Evolutionary conservation across 2,888 invertebrate species (phyloP).

Genomic region (Patella ulyssiponensis): DNA sequence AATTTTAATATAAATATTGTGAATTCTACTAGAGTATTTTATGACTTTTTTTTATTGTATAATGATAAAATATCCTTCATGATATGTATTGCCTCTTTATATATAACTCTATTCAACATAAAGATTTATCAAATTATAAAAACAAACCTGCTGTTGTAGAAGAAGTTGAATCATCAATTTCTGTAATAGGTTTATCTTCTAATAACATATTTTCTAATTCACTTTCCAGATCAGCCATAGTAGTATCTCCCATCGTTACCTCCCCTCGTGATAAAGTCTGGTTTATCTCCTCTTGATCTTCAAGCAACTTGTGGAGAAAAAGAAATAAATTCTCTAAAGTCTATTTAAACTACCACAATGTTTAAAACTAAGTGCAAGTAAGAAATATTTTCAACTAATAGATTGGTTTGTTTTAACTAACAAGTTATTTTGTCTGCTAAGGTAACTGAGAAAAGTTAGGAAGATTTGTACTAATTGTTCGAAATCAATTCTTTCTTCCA

Average conservation of each 20-base stretch:
- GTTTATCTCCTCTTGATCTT: constrained; percentile 38
- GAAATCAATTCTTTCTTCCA: background rate
- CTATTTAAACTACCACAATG: background rate
- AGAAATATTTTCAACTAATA: background rate
- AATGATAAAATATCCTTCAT: too few relatives aligned
- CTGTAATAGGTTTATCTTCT: background rate
- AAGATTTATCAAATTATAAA: too few relatives aligned
- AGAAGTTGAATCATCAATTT: background rate
- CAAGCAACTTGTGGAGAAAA: constrained; percentile 27
- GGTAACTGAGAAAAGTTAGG: too few relatives aligned
- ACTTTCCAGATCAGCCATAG: background rate
- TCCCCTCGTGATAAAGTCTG: constrained; percentile 23
- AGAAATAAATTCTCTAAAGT: background rate
- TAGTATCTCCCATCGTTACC: background rate
- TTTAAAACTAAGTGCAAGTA: background rate
- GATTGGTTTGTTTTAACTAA: too few relatives aligned
- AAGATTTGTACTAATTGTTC: too few relatives aligned
- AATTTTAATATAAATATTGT: too few relatives aligned
- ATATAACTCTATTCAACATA: too few relatives aligned
- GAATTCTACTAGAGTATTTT: too few relatives aligned
- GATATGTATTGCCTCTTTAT: too few relatives aligned
- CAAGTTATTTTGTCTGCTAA: too few relatives aligned
- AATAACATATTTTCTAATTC: background rate
- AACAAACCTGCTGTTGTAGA: too few relatives aligned
- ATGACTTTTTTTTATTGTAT: too few relatives aligned